Base-by-base conservation (phyloP, 2,797 vertebrate genomes). In the Cottoperca gobio region DNA sequence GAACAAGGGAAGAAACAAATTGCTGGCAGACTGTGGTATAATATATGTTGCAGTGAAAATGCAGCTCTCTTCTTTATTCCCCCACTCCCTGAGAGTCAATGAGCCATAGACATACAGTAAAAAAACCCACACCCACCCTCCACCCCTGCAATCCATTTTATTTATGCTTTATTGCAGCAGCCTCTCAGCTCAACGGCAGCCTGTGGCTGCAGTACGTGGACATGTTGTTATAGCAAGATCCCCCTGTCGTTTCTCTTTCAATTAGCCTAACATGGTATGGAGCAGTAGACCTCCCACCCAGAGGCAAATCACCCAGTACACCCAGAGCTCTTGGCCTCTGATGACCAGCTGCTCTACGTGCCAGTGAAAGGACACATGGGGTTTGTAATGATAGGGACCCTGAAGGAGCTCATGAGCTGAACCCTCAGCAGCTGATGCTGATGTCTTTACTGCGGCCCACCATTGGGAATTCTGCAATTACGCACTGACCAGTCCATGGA, bases 151-250 rank as follows among this genome's bases (percentile, higher is more conserved):
- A 77, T 88, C 72, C 53, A 63, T 91, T 92, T 91, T 79, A 85
- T 93, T 91, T 88, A 73, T 90, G 89, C 81, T 91, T 92, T 92
- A 93, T 92, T 88, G 88, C 85, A 55, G 71, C 54, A 54, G 80
- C 63, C 55, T 88, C 78, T 85, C 71, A 72, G 74, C 89, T 70
- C 85, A 78, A 87, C 17, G 4, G 42, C 81, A 78, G 76, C 63
- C 42, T 14, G 2, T 73, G 76, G 65, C 78, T 75, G 52, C 13
- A 40, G 74, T 70, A 75, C 31, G 28, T 70, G 42, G 50, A 79
- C 49, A 59, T 88, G 90, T 90, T 90, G 88, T 89, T 92, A 86
- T 64, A 86, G 85, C 80, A 80, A 85, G 88, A 92, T 92, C 89
- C 87, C 81, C 66, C 81, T 55, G 74, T 84, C 58, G 78, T 82